These are phyloP conservation scores for Muscicapa striata DNA, from an alignment of 2,797 vertebrate genomes.

Conservation along the genomic window DNA sequence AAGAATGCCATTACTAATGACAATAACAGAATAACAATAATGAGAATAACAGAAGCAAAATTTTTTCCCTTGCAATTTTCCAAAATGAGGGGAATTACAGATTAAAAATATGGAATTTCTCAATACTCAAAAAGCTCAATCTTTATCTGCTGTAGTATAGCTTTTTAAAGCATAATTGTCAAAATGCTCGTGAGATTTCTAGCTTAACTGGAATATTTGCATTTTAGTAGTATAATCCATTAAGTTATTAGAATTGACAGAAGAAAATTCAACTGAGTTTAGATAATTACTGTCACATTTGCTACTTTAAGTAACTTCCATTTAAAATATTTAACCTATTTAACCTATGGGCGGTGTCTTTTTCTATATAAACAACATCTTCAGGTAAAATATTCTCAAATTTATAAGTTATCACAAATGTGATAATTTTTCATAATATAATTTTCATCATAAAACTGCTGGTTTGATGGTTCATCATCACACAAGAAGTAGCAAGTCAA, in stretches of 20 bases:
- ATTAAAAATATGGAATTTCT: not conserved
- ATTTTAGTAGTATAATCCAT: not conserved
- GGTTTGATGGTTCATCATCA: not conserved
- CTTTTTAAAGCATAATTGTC: not conserved
- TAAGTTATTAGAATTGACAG: not conserved
- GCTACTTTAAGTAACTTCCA: not conserved
- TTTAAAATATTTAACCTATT: not conserved
- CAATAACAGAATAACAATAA: not conserved
- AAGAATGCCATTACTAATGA: not conserved
- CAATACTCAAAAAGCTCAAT: not conserved
- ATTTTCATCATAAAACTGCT: not conserved
- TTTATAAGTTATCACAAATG: not conserved
- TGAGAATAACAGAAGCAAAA: not conserved
- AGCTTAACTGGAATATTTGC: not conserved
- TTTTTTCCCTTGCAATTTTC: not conserved
- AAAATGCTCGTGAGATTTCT: not conserved
- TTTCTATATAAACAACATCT: not conserved
- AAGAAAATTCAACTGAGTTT: not conserved
- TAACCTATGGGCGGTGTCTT: not conserved
- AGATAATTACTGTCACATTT: not conserved
- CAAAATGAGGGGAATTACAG: not conserved
- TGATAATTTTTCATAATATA: not conserved
- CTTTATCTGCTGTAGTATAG: not conserved
- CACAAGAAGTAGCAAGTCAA: not conserved
- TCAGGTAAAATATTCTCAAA: not conserved